A percentile compares a stretch with the other conserved stretches of the same genome.
These are phyloP conservation scores for Hoplostethus mediterraneus DNA, from an alignment of 2,797 vertebrate genomes.

Conservation along the genomic window DNA sequence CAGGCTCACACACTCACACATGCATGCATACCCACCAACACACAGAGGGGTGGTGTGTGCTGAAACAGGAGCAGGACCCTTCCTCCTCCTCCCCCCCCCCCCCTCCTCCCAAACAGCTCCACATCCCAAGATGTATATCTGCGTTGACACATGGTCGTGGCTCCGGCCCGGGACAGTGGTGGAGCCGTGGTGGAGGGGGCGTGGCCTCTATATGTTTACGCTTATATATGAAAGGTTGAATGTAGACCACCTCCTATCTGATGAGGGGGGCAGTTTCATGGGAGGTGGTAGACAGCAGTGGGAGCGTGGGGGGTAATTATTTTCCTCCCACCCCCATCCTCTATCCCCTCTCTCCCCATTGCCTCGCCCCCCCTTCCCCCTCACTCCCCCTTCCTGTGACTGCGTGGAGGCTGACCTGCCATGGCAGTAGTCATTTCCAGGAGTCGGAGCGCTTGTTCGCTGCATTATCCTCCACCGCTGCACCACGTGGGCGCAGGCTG, in stretches of 20 bases:
- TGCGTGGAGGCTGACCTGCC: slow-evolving; percentile 85
- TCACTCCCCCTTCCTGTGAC: slow-evolving; percentile 33
- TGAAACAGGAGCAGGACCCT: slow-evolving; percentile 9
- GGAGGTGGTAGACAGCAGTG: slow-evolving; percentile 74
- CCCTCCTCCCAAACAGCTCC: not conserved
- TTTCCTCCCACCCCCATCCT: slow-evolving; percentile 83
- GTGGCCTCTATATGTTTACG: slow-evolving; percentile 34
- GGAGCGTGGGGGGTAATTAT: slow-evolving; percentile 84
- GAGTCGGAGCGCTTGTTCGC: slow-evolving; percentile 89
- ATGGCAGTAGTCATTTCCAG: slow-evolving; percentile 88
- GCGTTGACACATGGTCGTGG: slow-evolving; percentile 34
- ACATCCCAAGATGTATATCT: slow-evolving; percentile 34
- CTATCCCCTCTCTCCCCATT: slow-evolving; percentile 56
- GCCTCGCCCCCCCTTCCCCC: slow-evolving; percentile 33
- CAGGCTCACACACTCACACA: not conserved
- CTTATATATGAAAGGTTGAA: slow-evolving; percentile 45
- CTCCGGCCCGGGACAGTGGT: slow-evolving; percentile 24
- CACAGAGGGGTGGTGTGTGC: slow-evolving; percentile 3
- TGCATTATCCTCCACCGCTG: slow-evolving; percentile 85
- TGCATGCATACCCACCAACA: slow-evolving; percentile 3
- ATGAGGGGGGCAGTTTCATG: slow-evolving; percentile 75
- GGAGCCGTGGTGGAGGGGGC: slow-evolving; percentile 4
- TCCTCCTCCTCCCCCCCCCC: not conserved
- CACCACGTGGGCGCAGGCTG: slow-evolving; percentile 90
- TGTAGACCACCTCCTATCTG: slow-evolving; percentile 52